Evolutionary conservation across 1,140 invertebrate species (phyloP), one percentile per base, ranked within the genome.

Genomic region (Hycleus cichorii): DNA sequence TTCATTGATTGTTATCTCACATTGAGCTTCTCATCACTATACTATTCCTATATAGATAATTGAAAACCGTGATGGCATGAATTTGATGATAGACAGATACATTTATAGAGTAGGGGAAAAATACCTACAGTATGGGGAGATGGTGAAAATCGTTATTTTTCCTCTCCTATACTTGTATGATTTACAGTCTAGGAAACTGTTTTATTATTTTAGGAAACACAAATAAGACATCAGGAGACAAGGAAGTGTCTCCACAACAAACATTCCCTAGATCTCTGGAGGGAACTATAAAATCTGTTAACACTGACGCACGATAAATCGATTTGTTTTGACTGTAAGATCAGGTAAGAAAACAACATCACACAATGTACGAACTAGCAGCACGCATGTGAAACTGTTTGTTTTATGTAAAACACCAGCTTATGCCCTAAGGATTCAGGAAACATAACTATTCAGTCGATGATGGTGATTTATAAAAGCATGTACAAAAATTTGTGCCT

Each of bases 301-400:
- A 57, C 58, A 59, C 48, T 40, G 40, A 46, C 26, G 26, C 26
- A 44, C 61, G 50, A 63, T 63, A 63, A 63, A 63, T 63, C 57
- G 57, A 63, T 63, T 59, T 63, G 57, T 63, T 63, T 59, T 63
- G 61, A 49, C 61, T 59, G 46, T 63, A 54, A 62, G 45, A 62
- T 59, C 60, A 62, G 60, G 60, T 62, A 62, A 40, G 60, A 55
- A 62, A 62, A 50, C 48, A 51, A 49, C 40, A 52, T 58, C 47
- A 47, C 57, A 51, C 32, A 39, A 32, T 11, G 49, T 52, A 32
- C 39, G 27, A 47, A 42, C 39, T 49, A 38, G 27, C 49, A 59
- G 47, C 57, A 59, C 53, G 43, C 49, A 47, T 52, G 46, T 45
- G 42, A 38, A 53, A 53, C 45, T 53, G 51, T 53, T 53, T 53